Evolutionary conservation across 2,113 vertebrate species (phyloP), one percentile per base, ranked within the genome.

Genomic region (Numida meleagris): DNA sequence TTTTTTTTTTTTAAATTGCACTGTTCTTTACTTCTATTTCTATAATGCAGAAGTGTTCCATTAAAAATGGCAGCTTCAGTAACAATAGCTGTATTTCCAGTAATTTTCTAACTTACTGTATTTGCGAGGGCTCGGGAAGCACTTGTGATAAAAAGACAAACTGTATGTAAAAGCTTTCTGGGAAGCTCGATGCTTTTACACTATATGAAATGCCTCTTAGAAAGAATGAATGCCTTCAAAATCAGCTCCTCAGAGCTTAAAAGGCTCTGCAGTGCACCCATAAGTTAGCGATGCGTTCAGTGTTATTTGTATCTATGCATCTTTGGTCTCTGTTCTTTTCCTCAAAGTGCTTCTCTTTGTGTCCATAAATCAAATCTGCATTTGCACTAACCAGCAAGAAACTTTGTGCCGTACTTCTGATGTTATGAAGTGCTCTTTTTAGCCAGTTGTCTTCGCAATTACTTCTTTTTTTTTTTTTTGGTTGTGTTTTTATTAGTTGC

Each of bases 131-230:
- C 42, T 82, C 36, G 8, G 45, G 65, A 83, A 72, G 31, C 61
- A 24, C 86, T 83, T 74, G 29, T 57, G 57, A 14, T 40, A 33
- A 58, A 73, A 63, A 23, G 5, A 34, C 2, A 15, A 51, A 46
- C 72, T 29, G 59, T 7, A n/a, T 13, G 3, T 59, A 79, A 90
- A 91, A 88, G 85, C 85, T 91, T 96, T 91, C 82, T 90, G 93
- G 87, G 79, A 89, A 94, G 78, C 0, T 7, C 27, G 18, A 25
- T 90, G 87, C 82, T 92, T 86, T 88, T 74, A 33, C 15, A 2
- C 79, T 6, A 13, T 82, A 50, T 67, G 66, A 90, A 94, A 94
- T 93, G 74, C 87, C 82, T 82, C 89, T 95, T 78, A 86, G 78
- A 43, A 71, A n/a, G 76, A 45, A 61, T 46, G 76, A 90, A 68